A percentile compares a stretch with the other conserved stretches of the same genome.
These are phyloP conservation scores for Lethenteron reissneri DNA, from an alignment of 2,113 vertebrate genomes.

Conservation along the genomic window DNA sequence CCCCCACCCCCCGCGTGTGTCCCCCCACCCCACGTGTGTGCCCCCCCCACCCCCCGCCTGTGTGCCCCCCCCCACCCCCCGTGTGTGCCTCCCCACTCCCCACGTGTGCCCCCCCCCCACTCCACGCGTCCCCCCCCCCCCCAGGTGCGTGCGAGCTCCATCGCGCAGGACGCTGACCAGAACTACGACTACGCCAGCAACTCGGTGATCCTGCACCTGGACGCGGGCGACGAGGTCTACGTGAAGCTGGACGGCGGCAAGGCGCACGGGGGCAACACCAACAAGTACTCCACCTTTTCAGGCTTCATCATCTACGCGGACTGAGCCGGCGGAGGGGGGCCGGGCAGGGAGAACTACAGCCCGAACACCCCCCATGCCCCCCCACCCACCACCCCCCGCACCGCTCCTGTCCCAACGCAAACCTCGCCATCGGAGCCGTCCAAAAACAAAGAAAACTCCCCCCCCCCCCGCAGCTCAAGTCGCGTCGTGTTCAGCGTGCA, in stretches of 20 bases:
- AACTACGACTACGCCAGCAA: conserved; percentile 97
- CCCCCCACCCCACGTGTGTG: neutral
- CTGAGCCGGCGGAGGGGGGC: conserved; percentile 22
- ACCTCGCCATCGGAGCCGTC: conserved; percentile 16
- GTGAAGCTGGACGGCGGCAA: conserved; percentile 94
- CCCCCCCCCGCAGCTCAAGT: conserved; percentile 1
- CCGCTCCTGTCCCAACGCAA: neutral
- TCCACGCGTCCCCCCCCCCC: neutral
- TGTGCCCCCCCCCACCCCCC: neutral
- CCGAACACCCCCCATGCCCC: neutral
- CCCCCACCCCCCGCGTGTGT: neutral
- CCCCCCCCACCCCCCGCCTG: neutral
- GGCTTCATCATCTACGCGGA: conserved; percentile 97
- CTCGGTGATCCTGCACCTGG: conserved; percentile 91
- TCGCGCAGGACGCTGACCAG: conserved; percentile 87
- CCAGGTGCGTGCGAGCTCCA: conserved; percentile 85
- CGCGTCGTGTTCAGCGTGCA: too few relatives aligned
- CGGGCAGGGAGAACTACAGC: neutral
- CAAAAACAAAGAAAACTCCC: conserved; percentile 16
- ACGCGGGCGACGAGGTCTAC: conserved; percentile 79
- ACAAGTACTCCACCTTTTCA: conserved; percentile 98
- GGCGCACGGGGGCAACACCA: conserved; percentile 92
- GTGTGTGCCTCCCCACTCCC: neutral
- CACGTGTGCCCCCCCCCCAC: too few relatives aligned
- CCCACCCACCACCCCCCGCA: neutral